Evolutionary conservation across 1,140 invertebrate species (phyloP).

Genomic region (Microplitis demolitor): DNA sequence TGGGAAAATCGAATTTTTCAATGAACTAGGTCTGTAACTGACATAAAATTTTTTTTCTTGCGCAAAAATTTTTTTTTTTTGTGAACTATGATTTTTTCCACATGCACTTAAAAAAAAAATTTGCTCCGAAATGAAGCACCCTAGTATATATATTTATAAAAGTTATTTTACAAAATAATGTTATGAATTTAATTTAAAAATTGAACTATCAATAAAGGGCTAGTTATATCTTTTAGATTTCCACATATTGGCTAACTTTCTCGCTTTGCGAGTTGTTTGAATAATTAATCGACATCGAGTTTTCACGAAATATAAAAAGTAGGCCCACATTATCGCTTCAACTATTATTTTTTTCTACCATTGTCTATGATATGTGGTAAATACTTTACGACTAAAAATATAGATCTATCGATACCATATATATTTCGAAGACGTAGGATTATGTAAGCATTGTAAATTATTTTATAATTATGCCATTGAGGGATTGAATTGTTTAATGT

Average conservation of each 20-base stretch:
- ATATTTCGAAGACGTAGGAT: background rate
- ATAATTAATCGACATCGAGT: conserved; percentile 7
- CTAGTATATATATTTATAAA: no score
- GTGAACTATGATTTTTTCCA: no score
- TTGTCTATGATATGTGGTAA: conserved; percentile 49
- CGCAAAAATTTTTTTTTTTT: no score
- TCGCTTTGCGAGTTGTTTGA: background rate
- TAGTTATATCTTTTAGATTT: background rate
- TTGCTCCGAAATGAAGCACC: no score
- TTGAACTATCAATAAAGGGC: background rate
- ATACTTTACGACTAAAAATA: conserved; percentile 40
- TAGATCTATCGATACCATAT: conserved; percentile 6
- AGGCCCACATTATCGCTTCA: conserved; percentile 33
- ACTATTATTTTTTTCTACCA: conserved; percentile 6
- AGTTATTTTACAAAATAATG: background rate
- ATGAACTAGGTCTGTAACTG: no score
- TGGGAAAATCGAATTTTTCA: no score
- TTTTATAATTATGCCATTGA: no score
- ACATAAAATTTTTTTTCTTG: no score
- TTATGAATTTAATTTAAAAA: background rate
- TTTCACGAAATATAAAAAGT: conserved; percentile 20
- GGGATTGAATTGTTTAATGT: no score
- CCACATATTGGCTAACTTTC: background rate
- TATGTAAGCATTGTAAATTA: background rate
- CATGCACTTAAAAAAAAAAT: no score